These are phyloP conservation scores for Amphipyra berbera DNA, from an alignment of 2,888 invertebrate species.

Conservation along the genomic window DNA sequence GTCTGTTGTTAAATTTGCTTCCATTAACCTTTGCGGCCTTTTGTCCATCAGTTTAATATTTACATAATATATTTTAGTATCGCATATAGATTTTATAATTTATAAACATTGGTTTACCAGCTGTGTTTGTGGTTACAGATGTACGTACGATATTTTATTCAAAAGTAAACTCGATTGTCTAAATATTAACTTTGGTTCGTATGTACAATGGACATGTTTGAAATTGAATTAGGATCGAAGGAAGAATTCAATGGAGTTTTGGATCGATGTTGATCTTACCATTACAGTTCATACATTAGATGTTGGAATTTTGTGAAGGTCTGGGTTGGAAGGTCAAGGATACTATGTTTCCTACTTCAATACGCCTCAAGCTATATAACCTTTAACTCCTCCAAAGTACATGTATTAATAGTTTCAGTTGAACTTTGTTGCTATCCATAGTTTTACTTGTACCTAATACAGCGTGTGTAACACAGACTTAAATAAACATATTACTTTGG, in stretches of 20 bases:
- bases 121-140: slow-evolving; percentile 45
- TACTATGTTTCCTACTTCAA: background rate
- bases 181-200: slow-evolving; percentile 46
- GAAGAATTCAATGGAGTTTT: slow-evolving; percentile 3
- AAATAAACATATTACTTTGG: background rate
- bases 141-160: slow-evolving; percentile 26
- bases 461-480: no score
- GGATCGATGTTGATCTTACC: slow-evolving; percentile 5
- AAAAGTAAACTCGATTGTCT: slow-evolving; percentile 47
- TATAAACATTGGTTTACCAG: slow-evolving; percentile 48
- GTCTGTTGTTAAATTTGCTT: background rate
- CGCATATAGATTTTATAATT: slow-evolving; percentile 50
- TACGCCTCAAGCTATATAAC: slow-evolving; percentile 4
- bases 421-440: slow-evolving; percentile 2
- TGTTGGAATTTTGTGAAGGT: slow-evolving; percentile 11
- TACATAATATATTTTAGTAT: slow-evolving; percentile 34
- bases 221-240: slow-evolving; percentile 16
- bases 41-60: slow-evolving; percentile 22
- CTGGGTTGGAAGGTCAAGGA: slow-evolving; percentile 18
- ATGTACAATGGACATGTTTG: slow-evolving; percentile 39
- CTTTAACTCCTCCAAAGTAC: slow-evolving; percentile 1
- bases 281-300: slow-evolving; percentile 4
- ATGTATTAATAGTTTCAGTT: slow-evolving; percentile 1
- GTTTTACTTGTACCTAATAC: no score
- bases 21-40: slow-evolving; percentile 35